Percentiles rank a stretch among this genome's conserved stretches.
phyloP scores from a whole-genome alignment of 2,113 vertebrate genomes.

The Hippopotamus amphibius region DNA sequence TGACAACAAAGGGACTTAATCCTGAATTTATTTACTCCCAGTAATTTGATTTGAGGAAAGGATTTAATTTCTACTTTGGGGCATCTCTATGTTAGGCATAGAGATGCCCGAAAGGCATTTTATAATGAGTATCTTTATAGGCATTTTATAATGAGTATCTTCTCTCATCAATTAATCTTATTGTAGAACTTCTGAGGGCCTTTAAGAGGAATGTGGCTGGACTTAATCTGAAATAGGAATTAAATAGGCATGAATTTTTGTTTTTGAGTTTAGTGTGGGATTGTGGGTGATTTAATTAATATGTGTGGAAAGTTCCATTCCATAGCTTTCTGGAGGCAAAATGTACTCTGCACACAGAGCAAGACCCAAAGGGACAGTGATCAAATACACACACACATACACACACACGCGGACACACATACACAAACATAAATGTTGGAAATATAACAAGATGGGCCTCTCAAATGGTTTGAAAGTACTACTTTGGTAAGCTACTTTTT shows the following conservation, averaged over 20 bases:
- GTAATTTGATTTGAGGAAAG: not conserved
- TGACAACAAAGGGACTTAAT: not conserved
- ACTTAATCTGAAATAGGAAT: not conserved
- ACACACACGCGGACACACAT: not conserved
- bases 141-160: not conserved
- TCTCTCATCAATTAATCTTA: constrained; percentile 28
- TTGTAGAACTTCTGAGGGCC: not conserved
- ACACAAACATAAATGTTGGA: not conserved
- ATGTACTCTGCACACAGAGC: not conserved
- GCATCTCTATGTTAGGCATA: not conserved
- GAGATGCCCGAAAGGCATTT: not conserved
- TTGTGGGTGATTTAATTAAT: not conserved
- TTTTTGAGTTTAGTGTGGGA: not conserved
- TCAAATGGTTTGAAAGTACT: not conserved
- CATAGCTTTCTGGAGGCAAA: not conserved
- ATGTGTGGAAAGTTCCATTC: not conserved
- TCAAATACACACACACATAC: rapidly evolving
- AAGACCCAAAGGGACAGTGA: not conserved
- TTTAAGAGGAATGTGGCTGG: not conserved
- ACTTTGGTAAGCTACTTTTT: not conserved
- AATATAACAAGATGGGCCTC: not conserved
- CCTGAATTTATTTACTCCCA: not conserved
- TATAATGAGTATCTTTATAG: not conserved
- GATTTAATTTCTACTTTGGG: not conserved
- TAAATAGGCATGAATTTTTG: not conserved